phyloP scores from a whole-genome alignment of 2,797 vertebrate species.

The Ceryle rudis region DNA sequence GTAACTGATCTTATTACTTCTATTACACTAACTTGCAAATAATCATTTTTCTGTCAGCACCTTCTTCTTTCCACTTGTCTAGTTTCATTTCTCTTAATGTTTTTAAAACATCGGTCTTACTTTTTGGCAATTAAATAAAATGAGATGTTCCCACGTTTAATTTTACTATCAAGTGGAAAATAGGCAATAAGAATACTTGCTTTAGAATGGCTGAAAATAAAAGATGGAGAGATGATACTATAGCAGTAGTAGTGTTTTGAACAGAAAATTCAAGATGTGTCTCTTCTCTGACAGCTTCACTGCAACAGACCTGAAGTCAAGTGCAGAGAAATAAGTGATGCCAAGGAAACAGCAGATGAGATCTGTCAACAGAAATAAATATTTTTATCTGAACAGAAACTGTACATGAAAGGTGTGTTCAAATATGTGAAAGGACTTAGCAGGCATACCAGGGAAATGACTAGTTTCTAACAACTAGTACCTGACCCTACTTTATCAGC shows the following conservation, averaged over 20 bases:
- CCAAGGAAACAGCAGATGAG: constrained; percentile 14
- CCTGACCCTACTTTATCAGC: neutral
- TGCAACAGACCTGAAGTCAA: neutral
- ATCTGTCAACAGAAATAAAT: constrained; percentile 15
- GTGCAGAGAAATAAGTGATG: neutral
- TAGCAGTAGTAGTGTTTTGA: neutral
- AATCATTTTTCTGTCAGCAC: neutral
- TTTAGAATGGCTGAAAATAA: constrained; percentile 14
- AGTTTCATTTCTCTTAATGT: neutral
- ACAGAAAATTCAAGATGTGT: neutral
- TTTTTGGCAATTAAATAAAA: constrained; percentile 42
- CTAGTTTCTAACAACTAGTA: neutral
- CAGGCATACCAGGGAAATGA: neutral
- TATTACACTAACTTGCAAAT: constrained; percentile 6
- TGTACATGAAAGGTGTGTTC: neutral
- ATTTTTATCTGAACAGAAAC: constrained; percentile 15
- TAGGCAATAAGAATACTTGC: neutral
- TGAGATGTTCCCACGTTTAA: neutral
- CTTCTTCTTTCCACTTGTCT: neutral
- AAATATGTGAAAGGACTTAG: neutral
- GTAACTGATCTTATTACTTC: neutral
- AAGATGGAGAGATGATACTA: neutral
- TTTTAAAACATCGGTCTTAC: neutral
- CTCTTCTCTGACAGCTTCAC: neutral
- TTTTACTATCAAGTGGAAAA: constrained; percentile 3